phyloP scores from a whole-genome alignment of 2,888 invertebrate species.

The Parasteatoda lunata region DNA sequence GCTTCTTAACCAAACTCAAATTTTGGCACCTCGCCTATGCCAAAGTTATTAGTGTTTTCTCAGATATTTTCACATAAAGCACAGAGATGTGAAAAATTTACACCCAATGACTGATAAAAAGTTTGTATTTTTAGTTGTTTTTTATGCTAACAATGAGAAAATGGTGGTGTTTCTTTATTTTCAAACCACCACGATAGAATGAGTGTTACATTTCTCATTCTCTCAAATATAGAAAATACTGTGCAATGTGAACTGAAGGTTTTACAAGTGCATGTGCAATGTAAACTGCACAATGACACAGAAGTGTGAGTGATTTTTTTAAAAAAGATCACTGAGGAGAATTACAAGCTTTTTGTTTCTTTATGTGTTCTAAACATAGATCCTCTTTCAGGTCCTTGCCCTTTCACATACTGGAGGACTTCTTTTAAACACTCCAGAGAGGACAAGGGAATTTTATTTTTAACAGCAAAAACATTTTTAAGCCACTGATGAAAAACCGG shows the following conservation, averaged over 20 bases:
- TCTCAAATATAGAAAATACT: conserved; percentile 55
- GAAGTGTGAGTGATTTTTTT: conserved; percentile 41
- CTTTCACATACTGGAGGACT: conserved; percentile 15
- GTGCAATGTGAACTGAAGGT: conserved; percentile 63
- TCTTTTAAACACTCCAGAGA: background rate
- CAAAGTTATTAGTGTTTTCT: conserved; percentile 30
- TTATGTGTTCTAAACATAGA: conserved; percentile 37
- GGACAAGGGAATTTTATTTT: background rate
- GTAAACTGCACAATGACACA: conserved; percentile 50
- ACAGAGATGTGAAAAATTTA: conserved; percentile 62
- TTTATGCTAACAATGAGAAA: conserved; percentile 50
- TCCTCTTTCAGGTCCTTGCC: conserved; percentile 24
- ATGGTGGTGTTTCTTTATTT: conserved; percentile 22
- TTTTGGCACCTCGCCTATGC: conserved; percentile 53
- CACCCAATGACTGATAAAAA: conserved; percentile 61
- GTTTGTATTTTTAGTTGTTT: background rate
- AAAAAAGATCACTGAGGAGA: conserved; percentile 46
- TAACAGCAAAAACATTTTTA: conserved; percentile 34
- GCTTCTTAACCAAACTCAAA: conserved; percentile 21
- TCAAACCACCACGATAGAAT: conserved; percentile 7
- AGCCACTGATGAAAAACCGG: conserved; percentile 47
- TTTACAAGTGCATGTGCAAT: conserved; percentile 61
- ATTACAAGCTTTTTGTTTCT: conserved; percentile 37
- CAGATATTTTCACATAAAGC: conserved; percentile 41
- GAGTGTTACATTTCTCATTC: conserved; percentile 15